Evolutionary conservation across 2,797 vertebrate species (phyloP).

Genomic region (Sebastes trivittatus): DNA sequence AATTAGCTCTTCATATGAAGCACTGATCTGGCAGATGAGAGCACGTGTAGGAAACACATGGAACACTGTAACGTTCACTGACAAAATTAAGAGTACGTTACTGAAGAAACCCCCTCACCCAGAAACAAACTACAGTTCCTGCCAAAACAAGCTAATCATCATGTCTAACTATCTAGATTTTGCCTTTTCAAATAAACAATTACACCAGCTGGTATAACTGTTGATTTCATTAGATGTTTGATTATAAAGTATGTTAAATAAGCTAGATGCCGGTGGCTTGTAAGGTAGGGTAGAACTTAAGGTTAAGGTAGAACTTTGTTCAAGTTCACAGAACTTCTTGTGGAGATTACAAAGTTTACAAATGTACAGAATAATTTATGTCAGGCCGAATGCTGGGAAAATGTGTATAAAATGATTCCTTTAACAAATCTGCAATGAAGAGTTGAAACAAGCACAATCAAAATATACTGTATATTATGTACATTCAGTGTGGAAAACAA

Average conservation of each 20-base stretch:
- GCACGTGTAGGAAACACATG: not conserved
- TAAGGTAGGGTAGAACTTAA: too few relatives aligned
- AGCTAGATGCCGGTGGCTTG: not conserved
- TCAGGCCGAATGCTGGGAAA: not conserved
- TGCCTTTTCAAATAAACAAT: not conserved
- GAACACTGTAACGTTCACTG: too few relatives aligned
- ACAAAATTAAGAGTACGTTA: too few relatives aligned
- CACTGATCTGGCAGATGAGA: not conserved
- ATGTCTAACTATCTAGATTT: not conserved
- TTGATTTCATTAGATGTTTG: not conserved
- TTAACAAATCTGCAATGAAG: not conserved
- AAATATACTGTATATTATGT: not conserved
- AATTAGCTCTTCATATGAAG: too few relatives aligned
- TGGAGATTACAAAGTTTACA: not conserved
- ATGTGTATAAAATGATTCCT: not conserved
- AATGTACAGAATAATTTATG: not conserved
- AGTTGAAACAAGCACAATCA: not conserved
- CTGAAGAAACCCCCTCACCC: not conserved
- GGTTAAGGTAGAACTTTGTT: not conserved
- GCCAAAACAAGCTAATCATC: not conserved
- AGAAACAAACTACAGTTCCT: not conserved
- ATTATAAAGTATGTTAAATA: not conserved
- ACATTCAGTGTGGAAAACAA: not conserved
- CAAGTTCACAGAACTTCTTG: not conserved
- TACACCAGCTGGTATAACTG: not conserved